A percentile compares a stretch with the other conserved stretches of the same genome.
These are phyloP conservation scores for Bombus waltoni DNA, from an alignment of 1,140 invertebrate species.

Conservation along the genomic window DNA sequence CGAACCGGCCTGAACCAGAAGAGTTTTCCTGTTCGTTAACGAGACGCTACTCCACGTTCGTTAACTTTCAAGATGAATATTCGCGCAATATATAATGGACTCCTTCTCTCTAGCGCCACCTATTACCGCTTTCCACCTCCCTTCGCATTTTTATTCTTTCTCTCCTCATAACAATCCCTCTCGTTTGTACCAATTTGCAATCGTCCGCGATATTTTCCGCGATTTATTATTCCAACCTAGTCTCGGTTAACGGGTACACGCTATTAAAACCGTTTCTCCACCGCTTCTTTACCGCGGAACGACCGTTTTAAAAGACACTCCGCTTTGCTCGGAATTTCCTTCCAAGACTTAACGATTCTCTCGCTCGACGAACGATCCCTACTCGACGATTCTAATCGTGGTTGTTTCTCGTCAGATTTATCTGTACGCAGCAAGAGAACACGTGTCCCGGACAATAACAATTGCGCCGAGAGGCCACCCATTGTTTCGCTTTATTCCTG, in stretches of 20 bases:
- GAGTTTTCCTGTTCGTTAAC: conserved; percentile 67
- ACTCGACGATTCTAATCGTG: not conserved
- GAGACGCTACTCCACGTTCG: conserved; percentile 64
- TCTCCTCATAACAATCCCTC: conserved; percentile 54
- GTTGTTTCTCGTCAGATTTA: not conserved
- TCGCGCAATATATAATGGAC: conserved; percentile 47
- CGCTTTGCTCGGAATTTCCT: not conserved
- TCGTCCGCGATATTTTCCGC: conserved; percentile 47
- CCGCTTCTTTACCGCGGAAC: not conserved
- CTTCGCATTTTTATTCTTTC: conserved; percentile 10
- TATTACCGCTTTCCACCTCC: conserved; percentile 7
- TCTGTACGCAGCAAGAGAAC: not conserved
- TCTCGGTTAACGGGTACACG: conserved; percentile 3
- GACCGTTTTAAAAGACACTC: not conserved
- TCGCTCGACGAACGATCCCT: not conserved
- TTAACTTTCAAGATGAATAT: conserved; percentile 69
- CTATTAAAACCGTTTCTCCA: conserved; percentile 4
- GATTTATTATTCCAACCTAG: conserved; percentile 55
- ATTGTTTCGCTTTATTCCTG: conserved; percentile 28
- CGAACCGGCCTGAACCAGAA: conserved; percentile 43
- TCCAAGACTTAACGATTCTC: not conserved
- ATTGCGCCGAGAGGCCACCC: not conserved
- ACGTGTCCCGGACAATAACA: not conserved
- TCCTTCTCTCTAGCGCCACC: conserved; percentile 27
- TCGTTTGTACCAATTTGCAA: conserved; percentile 61